Conservation (phyloP, 2,888 invertebrate genomes). For the Anthrax anthrax region DNA sequence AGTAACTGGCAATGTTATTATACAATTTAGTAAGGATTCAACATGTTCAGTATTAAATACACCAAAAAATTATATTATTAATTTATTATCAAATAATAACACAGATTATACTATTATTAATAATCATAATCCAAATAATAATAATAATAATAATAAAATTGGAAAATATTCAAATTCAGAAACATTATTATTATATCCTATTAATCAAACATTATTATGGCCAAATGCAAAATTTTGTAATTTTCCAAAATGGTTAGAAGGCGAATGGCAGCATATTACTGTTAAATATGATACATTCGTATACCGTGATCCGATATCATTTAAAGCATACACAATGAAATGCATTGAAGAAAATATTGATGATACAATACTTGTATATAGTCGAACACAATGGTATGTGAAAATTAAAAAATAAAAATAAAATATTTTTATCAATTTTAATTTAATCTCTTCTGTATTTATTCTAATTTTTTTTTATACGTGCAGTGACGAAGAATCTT, state of each 20-base stretch:
- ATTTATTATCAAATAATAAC: too few species aligned
- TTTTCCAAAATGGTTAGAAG: constrained; percentile 48
- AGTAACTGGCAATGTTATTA: constrained; percentile 38
- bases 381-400: constrained; percentile 35
- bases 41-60: constrained; percentile 33
- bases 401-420: too few species aligned
- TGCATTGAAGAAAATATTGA: constrained; percentile 24
- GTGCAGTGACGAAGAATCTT: constrained; percentile 13
- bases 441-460: neutral
- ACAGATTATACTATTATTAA: too few species aligned
- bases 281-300: constrained; percentile 36
- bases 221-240: constrained; percentile 27
- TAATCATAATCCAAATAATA: neutral
- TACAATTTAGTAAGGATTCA: constrained; percentile 49
- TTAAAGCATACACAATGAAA: constrained; percentile 39
- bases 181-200: constrained; percentile 37
- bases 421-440: neutral
- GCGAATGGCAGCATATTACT: constrained; percentile 44
- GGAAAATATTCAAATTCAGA: constrained; percentile 38
- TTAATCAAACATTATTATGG: constrained; percentile 25
- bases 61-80: too few species aligned
- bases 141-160: constrained; percentile 28
- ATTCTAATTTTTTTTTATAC: constrained; percentile 2
- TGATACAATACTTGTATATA: constrained; percentile 38
- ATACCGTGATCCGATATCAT: constrained; percentile 38